Evolutionary conservation across 1,140 invertebrate genomes (phyloP), one percentile per base, ranked within the genome.

Genomic region (Drosophila ohnishii): DNA sequence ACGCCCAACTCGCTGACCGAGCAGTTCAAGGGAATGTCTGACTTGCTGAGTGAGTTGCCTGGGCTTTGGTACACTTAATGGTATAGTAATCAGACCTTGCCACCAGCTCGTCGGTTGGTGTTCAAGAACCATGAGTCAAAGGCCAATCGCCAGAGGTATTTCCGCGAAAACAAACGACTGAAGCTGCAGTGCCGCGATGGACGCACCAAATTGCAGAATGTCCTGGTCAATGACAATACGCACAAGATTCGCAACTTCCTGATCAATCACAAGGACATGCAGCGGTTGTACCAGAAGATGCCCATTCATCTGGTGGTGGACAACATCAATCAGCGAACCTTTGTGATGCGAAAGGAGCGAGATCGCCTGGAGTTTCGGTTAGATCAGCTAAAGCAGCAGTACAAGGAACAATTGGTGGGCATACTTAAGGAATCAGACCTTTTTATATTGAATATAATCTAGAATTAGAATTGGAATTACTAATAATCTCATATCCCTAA

Each of bases 251-350:
- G 80, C 13, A 91, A 91, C 55, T 77, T 77, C 14, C 65, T 92
- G 2, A 82, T 78, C 19, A 85, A 90, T 37, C 81, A 91, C 55
- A 90, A 77, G 60, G 83, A 90, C 9, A 85, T 91, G 80, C 87
- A 91, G 57, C 78, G 90, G 1, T 39, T 91, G 0, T 92, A 92
- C 55, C 75, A 90, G 37, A 79, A 80, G 32, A 92, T 91, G 90
- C 91, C 91, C 22, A 77, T 90, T 40, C 71, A 91, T 32, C 35
- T 78, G 42, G 83, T 92, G 10, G 83, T 86, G 16, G 91, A 92
- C 28, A 91, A 91, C 22, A 90, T 91, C 4, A 91, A 92, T 77
- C 87, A 91, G 48, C 80, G 86, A 1, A 91, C 91, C 5, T 92
- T 92, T 84, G 82, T 88, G 6, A 53, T 90, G 76, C 80, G 90